phyloP scores from a whole-genome alignment of 2,888 invertebrate genomes.

The Trypoxylon attenuatum region DNA sequence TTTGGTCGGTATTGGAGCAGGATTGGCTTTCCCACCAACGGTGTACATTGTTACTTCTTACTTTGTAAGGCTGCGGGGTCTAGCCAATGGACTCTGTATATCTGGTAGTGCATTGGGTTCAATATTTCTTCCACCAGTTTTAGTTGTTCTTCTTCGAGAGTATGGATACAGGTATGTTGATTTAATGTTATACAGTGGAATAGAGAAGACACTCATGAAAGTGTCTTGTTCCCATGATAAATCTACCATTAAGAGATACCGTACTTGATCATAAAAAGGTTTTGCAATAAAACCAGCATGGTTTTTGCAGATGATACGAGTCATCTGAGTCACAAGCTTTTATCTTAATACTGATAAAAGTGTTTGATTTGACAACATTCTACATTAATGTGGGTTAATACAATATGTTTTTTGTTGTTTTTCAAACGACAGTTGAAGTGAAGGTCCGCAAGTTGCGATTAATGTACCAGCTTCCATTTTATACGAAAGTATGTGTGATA shows the following conservation, averaged over 20 bases:
- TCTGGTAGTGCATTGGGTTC: slow-evolving; percentile 92
- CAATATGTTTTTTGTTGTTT: not conserved
- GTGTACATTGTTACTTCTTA: slow-evolving; percentile 93
- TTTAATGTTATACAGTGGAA: not conserved
- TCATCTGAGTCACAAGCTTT: not conserved
- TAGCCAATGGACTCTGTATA: slow-evolving; percentile 92
- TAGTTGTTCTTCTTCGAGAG: slow-evolving; percentile 81
- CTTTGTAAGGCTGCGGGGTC: slow-evolving; percentile 85
- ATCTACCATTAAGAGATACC: no score
- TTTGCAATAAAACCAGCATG: not conserved
- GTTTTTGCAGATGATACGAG: not conserved
- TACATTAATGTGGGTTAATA: not conserved
- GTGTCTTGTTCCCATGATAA: slow-evolving; percentile 1
- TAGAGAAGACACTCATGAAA: slow-evolving; percentile 31
- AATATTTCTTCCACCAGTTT: slow-evolving; percentile 87
- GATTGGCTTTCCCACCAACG: slow-evolving; percentile 90
- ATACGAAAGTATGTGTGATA: no score
- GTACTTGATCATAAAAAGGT: not conserved
- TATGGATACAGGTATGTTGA: slow-evolving; percentile 84
- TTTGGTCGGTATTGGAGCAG: slow-evolving; percentile 88
- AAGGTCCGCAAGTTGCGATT: no score
- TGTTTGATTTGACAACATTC: not conserved
- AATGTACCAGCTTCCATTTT: no score
- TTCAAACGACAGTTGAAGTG: no score
- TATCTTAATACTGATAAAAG: not conserved